Evolutionary conservation across 2,113 vertebrate genomes (phyloP), one percentile per base, ranked within the genome.

Genomic region (Clarias batrachus): DNA sequence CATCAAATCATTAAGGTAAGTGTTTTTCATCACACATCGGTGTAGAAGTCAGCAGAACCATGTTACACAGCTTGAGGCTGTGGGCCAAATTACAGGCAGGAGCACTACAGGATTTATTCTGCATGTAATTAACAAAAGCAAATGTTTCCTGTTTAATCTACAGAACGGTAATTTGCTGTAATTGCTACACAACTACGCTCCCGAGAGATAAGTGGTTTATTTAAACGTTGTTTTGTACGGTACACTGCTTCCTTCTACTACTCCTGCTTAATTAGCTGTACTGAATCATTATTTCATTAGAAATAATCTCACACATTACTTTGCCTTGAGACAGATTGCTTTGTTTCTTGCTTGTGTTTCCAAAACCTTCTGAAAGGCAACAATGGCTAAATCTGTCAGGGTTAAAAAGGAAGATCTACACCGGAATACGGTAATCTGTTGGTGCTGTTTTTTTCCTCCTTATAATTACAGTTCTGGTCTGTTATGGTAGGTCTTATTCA

Each of bases 191-290:
- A 78, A 66, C 60, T 19, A 25, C 13, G 11, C 73, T 66, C 73
- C 60, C 2, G n/a, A 78, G 74, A 85, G 37, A 85, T 25, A 11
- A 57, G 41, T 21, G 37, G 60, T 37, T 74, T 59, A 74, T 17
- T 84, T 17, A 74, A 84, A 25, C 23, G 41, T 48, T 65, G n/a
- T 54, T 33, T 62, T 79, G 52, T 59, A 17, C 7, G n/a, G 52
- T 59, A 59, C 27, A 41, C 41, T 78, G 25, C 60, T 63, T 54
- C 25, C 59, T 76, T 85, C 37, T 59, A 63, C 21, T 37, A 54
- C 73, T 2, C 10, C n/a, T 30, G 41, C 84, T 66, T 85, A n/a
- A 85, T 85, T 85, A 85, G n/a, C 59, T 56, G 62, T 30, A 65
- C n/a, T 37, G 60, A 77, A 78, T 78, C 41, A 56, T 78, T 54